Evolutionary conservation across 2,888 invertebrate genomes (phyloP).

Genomic region (Sesia bembeciformis): DNA sequence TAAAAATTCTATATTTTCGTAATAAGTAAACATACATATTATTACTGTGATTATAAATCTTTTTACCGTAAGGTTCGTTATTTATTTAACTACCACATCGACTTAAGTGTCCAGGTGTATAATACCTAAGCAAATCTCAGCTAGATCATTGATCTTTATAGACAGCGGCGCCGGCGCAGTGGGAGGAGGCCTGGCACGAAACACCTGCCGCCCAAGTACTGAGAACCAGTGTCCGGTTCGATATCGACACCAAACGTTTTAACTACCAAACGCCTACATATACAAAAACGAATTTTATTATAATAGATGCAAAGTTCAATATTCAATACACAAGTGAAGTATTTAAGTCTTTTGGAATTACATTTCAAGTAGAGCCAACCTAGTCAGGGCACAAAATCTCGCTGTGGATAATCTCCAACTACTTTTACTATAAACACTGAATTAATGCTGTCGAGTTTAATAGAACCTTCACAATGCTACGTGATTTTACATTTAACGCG

Average conservation of each 20-base stretch:
- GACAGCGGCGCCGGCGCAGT: conserved; percentile 56
- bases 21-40: too few species aligned
- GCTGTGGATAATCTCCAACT: conserved; percentile 57
- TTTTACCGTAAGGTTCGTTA: too few species aligned
- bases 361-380: conserved; percentile 29
- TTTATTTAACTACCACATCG: background rate
- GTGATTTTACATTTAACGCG: conserved; percentile 28
- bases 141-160: conserved; percentile 67
- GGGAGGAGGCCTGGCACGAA: conserved; percentile 64
- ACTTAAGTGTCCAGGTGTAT: conserved; percentile 24
- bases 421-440: conserved; percentile 53
- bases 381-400: conserved; percentile 63
- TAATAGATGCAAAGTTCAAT: conserved; percentile 22
- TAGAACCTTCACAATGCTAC: conserved; percentile 37
- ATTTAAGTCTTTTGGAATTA: conserved; percentile 10
- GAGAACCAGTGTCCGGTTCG: conserved; percentile 42
- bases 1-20: too few species aligned
- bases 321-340: conserved; percentile 5
- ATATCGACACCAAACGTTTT: conserved; percentile 17
- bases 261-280: conserved; percentile 12
- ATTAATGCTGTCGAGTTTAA: conserved; percentile 37
- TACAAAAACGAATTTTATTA: conserved; percentile 28
- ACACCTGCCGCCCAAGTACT: conserved; percentile 74
- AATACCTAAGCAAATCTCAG: conserved; percentile 60
- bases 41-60: too few species aligned